A percentile compares a stretch with the other conserved stretches of the same genome.
These are phyloP conservation scores for Ganaspis brasiliensis DNA, from an alignment of 2,888 invertebrate species.

Conservation along the genomic window DNA sequence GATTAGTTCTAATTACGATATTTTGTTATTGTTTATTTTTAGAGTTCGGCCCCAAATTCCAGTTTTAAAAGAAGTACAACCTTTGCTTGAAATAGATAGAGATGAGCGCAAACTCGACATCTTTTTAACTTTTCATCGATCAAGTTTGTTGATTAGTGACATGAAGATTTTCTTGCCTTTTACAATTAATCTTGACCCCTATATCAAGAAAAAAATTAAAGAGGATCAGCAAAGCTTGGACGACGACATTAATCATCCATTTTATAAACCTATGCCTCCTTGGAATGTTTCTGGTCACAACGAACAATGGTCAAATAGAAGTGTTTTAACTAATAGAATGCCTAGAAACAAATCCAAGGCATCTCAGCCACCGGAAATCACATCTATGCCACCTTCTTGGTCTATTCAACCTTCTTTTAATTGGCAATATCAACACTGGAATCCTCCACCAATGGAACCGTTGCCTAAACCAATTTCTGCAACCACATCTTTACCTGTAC, in stretches of 20 bases:
- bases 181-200: slow-evolving; percentile 99
- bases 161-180: slow-evolving; percentile 98
- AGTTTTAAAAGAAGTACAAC: slow-evolving; percentile 92
- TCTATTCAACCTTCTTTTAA: slow-evolving; percentile 69
- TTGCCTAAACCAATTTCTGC: slow-evolving; percentile 78
- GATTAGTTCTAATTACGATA: slow-evolving; percentile 15
- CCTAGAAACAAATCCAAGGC: slow-evolving; percentile 64
- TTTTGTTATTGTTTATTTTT: slow-evolving; percentile 48
- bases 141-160: slow-evolving; percentile 92
- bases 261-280: slow-evolving; percentile 67
- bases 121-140: slow-evolving; percentile 93
- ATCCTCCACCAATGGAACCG: slow-evolving; percentile 77
- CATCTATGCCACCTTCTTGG: slow-evolving; percentile 65
- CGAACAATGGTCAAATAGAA: slow-evolving; percentile 66
- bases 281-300: slow-evolving; percentile 69
- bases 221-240: slow-evolving; percentile 89
- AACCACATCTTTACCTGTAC: slow-evolving; percentile 80
- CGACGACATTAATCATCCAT: slow-evolving; percentile 78
- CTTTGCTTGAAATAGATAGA: slow-evolving; percentile 94
- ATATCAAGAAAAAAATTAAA: slow-evolving; percentile 97
- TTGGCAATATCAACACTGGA: slow-evolving; percentile 75
- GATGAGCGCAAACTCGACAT: slow-evolving; percentile 97
- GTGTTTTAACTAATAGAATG: slow-evolving; percentile 58
- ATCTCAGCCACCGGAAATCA: slow-evolving; percentile 44
- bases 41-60: slow-evolving; percentile 92